phyloP scores from a whole-genome alignment of 35 echinoderm and acorn worm genomes.

The Eucidaris tribuloides region DNA sequence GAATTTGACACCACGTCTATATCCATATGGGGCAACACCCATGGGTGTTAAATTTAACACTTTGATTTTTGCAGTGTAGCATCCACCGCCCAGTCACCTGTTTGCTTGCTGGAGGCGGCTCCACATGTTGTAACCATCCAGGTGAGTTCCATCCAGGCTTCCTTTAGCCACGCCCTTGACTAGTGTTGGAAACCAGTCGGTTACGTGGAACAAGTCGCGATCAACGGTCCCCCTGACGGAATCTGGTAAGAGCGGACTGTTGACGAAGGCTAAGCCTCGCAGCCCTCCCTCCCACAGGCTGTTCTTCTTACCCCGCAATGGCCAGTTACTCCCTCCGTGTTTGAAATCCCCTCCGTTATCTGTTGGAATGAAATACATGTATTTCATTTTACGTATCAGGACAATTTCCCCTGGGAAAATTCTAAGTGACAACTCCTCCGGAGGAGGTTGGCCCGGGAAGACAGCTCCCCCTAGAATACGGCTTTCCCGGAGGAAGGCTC shows the following conservation, averaged over 20 bases:
- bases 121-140: slow-evolving; percentile 39
- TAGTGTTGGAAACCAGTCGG: slow-evolving; percentile 39
- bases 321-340: slow-evolving; percentile 35
- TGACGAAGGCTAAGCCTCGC: slow-evolving; percentile 9
- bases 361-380: too few species aligned
- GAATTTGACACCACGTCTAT: too few species aligned
- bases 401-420: too few species aligned
- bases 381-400: too few species aligned
- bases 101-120: not conserved
- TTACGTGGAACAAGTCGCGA: not conserved
- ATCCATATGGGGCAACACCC: too few species aligned
- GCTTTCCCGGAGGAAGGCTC: too few species aligned
- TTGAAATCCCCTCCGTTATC: slow-evolving; percentile 18
- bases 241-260: slow-evolving; percentile 9
- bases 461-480: too few species aligned
- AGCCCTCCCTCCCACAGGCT: slow-evolving; percentile 19
- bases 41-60: too few species aligned
- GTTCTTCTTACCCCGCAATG: slow-evolving; percentile 8
- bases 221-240: not conserved
- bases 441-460: too few species aligned
- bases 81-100: too few species aligned
- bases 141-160: not conserved
- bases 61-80: too few species aligned
- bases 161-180: slow-evolving; percentile 27
- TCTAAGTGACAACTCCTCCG: too few species aligned